phyloP scores from a whole-genome alignment of 2,113 vertebrate species.

The Solea solea region DNA sequence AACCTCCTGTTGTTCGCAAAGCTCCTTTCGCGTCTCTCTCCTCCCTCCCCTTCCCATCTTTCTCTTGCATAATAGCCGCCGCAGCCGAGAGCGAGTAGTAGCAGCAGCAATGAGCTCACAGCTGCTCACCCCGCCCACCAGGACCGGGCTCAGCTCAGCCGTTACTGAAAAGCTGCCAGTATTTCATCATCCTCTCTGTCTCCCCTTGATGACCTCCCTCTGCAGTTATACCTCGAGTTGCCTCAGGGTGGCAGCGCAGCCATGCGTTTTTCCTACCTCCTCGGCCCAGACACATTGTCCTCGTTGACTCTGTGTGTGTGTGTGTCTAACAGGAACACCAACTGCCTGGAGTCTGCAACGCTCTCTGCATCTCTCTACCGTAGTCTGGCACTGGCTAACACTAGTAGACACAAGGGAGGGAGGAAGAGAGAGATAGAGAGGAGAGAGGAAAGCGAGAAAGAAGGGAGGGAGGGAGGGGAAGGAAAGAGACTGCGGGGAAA shows the following conservation, averaged over 20 bases:
- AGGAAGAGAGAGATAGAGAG: conserved; percentile 31
- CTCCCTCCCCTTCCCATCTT: conserved; percentile 20
- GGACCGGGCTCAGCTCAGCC: conserved; percentile 47
- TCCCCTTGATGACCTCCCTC: conserved; percentile 60
- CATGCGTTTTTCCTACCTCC: conserved; percentile 35
- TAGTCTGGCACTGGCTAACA: conserved; percentile 74
- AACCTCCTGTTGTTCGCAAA: conserved; percentile 63
- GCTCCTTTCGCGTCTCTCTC: conserved; percentile 21
- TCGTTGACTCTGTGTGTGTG: conserved; percentile 60
- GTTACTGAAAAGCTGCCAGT: conserved; percentile 79
- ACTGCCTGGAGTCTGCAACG: conserved; percentile 65
- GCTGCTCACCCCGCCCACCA: conserved; percentile 62
- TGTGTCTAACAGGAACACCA: conserved; percentile 72
- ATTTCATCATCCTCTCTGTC: conserved; percentile 74
- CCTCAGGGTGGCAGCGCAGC: conserved; percentile 75
- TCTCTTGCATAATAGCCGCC: conserved; percentile 79
- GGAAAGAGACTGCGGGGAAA: conserved; percentile 57
- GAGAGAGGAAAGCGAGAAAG: conserved; percentile 2
- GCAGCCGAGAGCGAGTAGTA: conserved; percentile 49
- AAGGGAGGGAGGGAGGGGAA: conserved; percentile 34
- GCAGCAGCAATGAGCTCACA: conserved; percentile 73
- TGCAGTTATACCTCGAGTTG: conserved; percentile 41
- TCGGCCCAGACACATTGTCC: conserved; percentile 74
- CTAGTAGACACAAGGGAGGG: conserved; percentile 59
- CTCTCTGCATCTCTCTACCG: conserved; percentile 53